Evolutionary conservation across 2,113 vertebrate species (phyloP).

Genomic region (Microtus montanus): DNA sequence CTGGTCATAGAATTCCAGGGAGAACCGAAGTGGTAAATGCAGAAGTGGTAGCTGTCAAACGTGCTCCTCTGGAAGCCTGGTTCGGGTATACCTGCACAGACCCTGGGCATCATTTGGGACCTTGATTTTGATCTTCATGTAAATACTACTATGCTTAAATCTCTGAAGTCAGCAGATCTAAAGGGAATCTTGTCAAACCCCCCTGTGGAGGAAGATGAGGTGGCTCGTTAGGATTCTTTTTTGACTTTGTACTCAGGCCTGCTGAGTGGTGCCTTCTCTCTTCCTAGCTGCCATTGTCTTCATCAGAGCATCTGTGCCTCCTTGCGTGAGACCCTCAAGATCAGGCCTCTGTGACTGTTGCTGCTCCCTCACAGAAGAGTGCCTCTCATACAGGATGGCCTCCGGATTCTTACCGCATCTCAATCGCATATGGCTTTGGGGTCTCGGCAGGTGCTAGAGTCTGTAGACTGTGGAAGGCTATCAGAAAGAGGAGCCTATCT

Average conservation of each 20-base stretch:
- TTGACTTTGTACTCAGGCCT: background rate
- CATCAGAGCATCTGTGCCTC: background rate
- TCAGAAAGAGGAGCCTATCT: background rate
- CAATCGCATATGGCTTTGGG: background rate
- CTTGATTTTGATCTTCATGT: background rate
- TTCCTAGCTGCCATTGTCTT: background rate
- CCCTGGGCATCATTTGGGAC: background rate
- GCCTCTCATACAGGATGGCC: background rate
- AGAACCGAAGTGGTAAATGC: background rate
- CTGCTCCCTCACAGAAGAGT: background rate
- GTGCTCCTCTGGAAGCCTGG: background rate
- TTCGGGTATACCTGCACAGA: accelerated
- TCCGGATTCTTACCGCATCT: background rate
- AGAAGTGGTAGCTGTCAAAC: background rate
- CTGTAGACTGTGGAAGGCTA: background rate
- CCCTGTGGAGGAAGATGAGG: background rate
- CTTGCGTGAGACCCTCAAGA: no score
- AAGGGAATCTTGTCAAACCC: background rate
- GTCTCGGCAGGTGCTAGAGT: background rate
- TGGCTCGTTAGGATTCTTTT: background rate
- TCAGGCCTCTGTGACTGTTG: no score
- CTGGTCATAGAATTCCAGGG: background rate
- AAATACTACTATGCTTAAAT: background rate
- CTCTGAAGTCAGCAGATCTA: background rate
- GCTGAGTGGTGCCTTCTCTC: background rate